A percentile compares a stretch with the other conserved stretches of the same genome.
phyloP scores from a whole-genome alignment of 2,113 vertebrate genomes.

The Neodon shergylaensis region DNA sequence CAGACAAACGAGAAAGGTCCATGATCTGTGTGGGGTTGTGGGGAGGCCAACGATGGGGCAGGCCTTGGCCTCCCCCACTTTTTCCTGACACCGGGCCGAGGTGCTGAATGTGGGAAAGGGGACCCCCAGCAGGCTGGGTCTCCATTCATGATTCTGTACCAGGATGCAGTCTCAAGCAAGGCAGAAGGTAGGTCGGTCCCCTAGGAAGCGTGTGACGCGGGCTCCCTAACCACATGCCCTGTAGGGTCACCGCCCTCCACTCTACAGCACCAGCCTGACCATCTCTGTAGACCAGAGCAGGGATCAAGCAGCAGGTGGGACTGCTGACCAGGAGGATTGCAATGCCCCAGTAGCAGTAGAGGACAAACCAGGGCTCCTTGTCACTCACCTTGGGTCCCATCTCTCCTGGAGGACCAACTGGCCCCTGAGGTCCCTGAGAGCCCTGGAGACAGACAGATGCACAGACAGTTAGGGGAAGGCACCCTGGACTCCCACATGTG shows the following conservation, averaged over 20 bases:
- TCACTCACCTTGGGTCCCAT: conserved; percentile 91
- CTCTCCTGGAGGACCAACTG: conserved; percentile 90
- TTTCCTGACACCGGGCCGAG: neutral
- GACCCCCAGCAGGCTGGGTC: neutral
- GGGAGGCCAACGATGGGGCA: neutral
- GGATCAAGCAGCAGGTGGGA: neutral
- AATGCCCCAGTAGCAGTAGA: no score
- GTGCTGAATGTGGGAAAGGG: neutral
- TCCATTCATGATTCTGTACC: neutral
- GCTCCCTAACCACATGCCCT: neutral
- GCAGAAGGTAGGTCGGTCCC: neutral
- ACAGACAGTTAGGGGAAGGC: neutral
- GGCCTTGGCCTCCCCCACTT: neutral
- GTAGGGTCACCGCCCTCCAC: neutral
- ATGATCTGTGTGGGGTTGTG: conserved; percentile 67
- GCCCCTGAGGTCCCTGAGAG: conserved; percentile 90
- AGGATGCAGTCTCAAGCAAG: neutral
- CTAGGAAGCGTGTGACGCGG: neutral
- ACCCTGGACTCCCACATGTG: neutral
- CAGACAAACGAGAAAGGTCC: conserved; percentile 78
- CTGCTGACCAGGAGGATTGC: rapidly evolving
- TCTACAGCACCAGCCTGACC: rapidly evolving
- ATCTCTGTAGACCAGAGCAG: neutral
- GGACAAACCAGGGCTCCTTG: neutral
- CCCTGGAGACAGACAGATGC: conserved; percentile 88